Evolutionary conservation across 2,113 vertebrate genomes (phyloP).

Genomic region (Equus quagga): DNA sequence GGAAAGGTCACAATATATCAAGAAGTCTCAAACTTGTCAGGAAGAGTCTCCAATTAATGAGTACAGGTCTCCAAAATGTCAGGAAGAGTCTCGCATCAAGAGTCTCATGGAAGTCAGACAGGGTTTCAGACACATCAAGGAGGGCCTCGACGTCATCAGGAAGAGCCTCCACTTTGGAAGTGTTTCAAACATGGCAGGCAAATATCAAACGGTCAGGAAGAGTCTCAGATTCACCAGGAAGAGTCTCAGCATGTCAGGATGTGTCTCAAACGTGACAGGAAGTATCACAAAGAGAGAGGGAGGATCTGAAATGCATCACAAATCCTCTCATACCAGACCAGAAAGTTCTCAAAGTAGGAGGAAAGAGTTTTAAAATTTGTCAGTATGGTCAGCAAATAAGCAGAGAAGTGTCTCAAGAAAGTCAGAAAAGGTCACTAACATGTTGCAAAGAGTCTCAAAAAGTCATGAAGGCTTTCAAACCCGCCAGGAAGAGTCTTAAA

Average conservation of each 20-base stretch:
- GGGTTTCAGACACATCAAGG: background rate
- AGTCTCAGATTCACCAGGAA: background rate
- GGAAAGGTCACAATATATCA: background rate
- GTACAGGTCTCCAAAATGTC: background rate
- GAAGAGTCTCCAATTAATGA: background rate
- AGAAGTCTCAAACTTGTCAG: background rate
- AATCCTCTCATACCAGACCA: conserved; percentile 2
- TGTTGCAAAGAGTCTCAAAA: background rate
- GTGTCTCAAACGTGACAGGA: background rate
- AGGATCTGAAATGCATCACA: background rate
- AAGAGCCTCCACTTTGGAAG: background rate
- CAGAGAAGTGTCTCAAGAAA: background rate
- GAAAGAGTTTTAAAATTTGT: conserved; percentile 18
- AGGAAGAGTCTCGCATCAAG: background rate
- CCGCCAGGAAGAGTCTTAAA: background rate
- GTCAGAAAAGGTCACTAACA: background rate
- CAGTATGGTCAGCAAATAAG: background rate
- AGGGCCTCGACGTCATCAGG: background rate
- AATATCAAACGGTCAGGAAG: background rate
- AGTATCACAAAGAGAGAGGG: conserved; percentile 31
- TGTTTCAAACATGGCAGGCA: background rate
- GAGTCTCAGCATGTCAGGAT: background rate
- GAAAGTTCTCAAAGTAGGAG: background rate
- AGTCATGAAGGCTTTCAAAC: background rate
- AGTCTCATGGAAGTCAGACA: background rate